These are phyloP conservation scores for Illadopsis cleaveri DNA, from an alignment of 2,113 vertebrate genomes.

Conservation along the genomic window DNA sequence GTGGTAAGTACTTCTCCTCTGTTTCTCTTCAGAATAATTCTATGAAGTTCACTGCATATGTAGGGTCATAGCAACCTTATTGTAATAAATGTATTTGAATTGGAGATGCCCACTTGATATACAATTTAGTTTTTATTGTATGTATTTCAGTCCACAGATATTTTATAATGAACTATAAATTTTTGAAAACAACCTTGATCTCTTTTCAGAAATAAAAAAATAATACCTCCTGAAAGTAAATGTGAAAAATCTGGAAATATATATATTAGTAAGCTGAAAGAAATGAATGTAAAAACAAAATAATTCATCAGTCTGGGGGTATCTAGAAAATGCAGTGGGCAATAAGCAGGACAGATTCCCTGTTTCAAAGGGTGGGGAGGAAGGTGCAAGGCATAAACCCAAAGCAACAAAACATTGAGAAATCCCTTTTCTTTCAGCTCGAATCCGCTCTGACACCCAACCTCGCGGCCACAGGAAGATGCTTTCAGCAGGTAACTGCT, in stretches of 20 bases:
- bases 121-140: neutral
- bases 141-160: neutral
- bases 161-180: neutral
- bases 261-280: neutral
- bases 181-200: neutral
- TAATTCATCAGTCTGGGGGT: neutral
- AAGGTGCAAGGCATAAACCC: neutral
- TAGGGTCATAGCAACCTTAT: neutral
- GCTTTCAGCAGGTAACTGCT: neutral
- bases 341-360: neutral
- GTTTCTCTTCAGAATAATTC: neutral
- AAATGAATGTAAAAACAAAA: neutral
- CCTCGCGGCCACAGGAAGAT: neutral
- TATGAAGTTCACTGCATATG: neutral
- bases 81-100: neutral
- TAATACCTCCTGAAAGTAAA: neutral
- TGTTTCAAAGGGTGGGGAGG: neutral
- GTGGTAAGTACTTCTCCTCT: neutral
- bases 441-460: accelerated
- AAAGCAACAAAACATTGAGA: neutral
- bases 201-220: neutral
- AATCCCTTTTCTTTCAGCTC: neutral
- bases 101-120: neutral
- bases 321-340: neutral
- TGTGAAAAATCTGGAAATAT: neutral